Base-by-base conservation (phyloP, 2,888 invertebrate genomes). In the Drepana falcataria region DNA sequence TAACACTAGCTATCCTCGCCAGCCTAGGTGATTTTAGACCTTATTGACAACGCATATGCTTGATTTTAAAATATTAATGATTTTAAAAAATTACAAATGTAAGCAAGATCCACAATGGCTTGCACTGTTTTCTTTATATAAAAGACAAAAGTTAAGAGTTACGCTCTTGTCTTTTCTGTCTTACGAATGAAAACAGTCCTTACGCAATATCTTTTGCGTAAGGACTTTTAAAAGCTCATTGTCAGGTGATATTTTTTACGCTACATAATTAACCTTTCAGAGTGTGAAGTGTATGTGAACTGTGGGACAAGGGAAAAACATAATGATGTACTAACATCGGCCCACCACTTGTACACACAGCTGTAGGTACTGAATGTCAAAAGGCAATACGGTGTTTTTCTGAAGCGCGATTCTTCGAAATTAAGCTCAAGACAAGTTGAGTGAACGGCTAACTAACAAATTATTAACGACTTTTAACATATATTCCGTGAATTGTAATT, bases 191-290 rank as follows among this genome's bases (percentile, higher is more conserved):
- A 51, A 51, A 33, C 40, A 7, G 34, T 51, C 51, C 40, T 51
- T 51, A 21, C 21, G 21, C 21, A 21, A 67, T 59, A 63, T 58
- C 53, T 57, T 40, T 34, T 51, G 3, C 33, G 65, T 60, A 65
- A 61, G 55, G 64, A 65, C 21, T 21, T 67, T 51, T 64, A 58
- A 63, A 69, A 69, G 57, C 51, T 61, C 68, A 69, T 68, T 68
- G 73, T 62, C 74, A 75, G 72, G 60, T 77, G 76, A 47, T 54
- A 49, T 59, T 70, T 73, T 70, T 70, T 71, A 65, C 61, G 63
- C 55, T 60, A 37, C 53, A 34, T 63, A 65, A 66, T 73, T 77
- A 74, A 74, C 77, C 74, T 71, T 75, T 72, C 2, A 51, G 56
- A 64, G 64, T 64, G 64, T 67, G 59, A 66, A 70, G 60, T 64